Evolutionary conservation across 1,140 invertebrate species (phyloP).

Genomic region (Eulimnadia texana): DNA sequence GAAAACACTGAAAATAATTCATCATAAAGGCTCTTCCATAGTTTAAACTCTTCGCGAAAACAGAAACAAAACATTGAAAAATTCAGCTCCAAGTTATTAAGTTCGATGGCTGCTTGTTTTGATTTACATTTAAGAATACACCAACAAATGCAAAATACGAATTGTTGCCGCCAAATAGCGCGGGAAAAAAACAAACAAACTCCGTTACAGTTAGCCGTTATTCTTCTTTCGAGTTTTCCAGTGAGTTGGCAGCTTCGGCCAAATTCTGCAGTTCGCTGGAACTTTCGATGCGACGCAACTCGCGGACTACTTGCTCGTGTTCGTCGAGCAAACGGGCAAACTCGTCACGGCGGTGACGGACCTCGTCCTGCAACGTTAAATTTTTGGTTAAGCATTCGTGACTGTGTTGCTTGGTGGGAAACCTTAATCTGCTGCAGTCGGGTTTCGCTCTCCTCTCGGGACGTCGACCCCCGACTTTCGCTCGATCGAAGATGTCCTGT

Average conservation of each 20-base stretch:
- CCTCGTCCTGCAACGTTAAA: slow-evolving; percentile 8
- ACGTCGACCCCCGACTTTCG: not conserved
- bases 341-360: slow-evolving; percentile 10
- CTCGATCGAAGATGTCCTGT: not conserved
- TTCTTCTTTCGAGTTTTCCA: no score
- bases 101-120: no score
- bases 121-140: no score
- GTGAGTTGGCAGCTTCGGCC: not conserved
- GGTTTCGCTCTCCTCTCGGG: slow-evolving; percentile 12
- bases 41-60: no score
- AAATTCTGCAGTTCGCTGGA: slow-evolving; percentile 6
- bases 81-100: no score
- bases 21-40: no score
- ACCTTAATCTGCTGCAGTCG: slow-evolving; percentile 15
- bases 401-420: not conserved
- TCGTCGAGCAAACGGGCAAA: slow-evolving; percentile 14
- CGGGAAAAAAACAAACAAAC: no score
- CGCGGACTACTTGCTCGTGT: slow-evolving; percentile 14
- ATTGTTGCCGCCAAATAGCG: no score
- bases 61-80: no score
- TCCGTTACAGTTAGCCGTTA: no score
- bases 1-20: no score
- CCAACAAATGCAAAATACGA: no score
- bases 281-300: slow-evolving; percentile 11
- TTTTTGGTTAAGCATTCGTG: not conserved